These are phyloP conservation scores for Enteromius radiatus DNA, from an alignment of 2,797 vertebrate genomes.

Conservation along the genomic window DNA sequence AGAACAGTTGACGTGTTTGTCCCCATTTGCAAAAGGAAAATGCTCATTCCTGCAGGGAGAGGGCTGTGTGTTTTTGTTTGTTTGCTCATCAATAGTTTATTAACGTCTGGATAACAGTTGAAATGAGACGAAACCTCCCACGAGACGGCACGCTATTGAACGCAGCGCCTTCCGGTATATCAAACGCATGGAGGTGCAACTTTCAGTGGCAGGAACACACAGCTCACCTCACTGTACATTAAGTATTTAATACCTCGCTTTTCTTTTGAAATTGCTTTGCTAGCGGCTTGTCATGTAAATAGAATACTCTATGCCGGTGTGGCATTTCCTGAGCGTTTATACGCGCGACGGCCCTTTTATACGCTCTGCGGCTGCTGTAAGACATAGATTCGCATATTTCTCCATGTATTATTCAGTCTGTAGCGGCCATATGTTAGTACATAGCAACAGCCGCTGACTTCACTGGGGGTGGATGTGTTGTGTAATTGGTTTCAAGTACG, in stretches of 20 bases:
- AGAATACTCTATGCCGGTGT: conserved; percentile 79
- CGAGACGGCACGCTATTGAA: conserved; percentile 65
- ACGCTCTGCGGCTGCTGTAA: conserved; percentile 46
- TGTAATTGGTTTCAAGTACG: conserved; percentile 85
- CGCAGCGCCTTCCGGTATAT: conserved; percentile 71
- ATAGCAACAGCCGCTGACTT: conserved; percentile 60
- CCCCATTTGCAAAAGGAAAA: conserved; percentile 62
- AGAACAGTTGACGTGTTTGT: conserved; percentile 56
- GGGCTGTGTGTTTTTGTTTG: conserved; percentile 69
- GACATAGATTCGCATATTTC: conserved; percentile 71
- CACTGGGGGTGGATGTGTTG: conserved; percentile 74
- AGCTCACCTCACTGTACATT: conserved; percentile 78
- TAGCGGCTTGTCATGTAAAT: conserved; percentile 81
- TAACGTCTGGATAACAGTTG: conserved; percentile 68
- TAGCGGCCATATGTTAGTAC: conserved; percentile 78
- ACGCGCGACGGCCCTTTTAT: conserved; percentile 74
- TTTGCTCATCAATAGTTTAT: conserved; percentile 79
- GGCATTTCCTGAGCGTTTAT: conserved; percentile 80
- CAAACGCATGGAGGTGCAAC: conserved; percentile 69
- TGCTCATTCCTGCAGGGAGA: conserved; percentile 62
- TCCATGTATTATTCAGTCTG: conserved; percentile 81
- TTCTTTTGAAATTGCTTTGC: conserved; percentile 79
- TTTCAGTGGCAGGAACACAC: conserved; percentile 60
- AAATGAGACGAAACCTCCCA: conserved; percentile 65
- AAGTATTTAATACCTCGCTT: conserved; percentile 80